Conservation (phyloP, 2,888 invertebrate species). For the Ferdinandea cuprea region DNA sequence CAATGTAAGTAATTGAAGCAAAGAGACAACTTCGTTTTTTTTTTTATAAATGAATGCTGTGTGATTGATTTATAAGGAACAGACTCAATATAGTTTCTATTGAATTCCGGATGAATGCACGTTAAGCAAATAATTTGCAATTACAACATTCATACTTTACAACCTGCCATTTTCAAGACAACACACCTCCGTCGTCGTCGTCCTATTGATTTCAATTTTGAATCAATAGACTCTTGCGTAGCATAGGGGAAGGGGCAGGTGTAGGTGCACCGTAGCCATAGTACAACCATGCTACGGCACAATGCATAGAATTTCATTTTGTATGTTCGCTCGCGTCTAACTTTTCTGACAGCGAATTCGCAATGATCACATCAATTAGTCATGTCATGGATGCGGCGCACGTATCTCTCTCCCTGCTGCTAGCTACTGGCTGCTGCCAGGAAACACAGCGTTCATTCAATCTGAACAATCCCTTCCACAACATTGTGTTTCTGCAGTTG, state of each 20-base stretch:
- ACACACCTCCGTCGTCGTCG: too few relatives aligned
- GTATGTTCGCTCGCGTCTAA: constrained; percentile 20
- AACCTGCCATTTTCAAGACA: not conserved
- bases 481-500: constrained; percentile 35
- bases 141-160: not conserved
- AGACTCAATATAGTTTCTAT: not conserved
- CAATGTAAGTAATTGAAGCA: constrained; percentile 12
- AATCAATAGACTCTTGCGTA: not conserved
- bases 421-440: not conserved
- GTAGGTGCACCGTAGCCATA: too few relatives aligned
- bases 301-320: constrained; percentile 28
- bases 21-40: too few relatives aligned
- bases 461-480: constrained; percentile 60
- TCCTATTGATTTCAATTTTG: constrained; percentile 1
- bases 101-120: not conserved
- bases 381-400: constrained; percentile 53
- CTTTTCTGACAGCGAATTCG: constrained; percentile 25
- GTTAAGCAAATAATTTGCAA: not conserved
- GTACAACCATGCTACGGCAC: too few relatives aligned
- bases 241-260: too few relatives aligned
- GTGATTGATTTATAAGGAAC: not conserved
- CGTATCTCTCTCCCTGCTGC: constrained; percentile 2
- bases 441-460: constrained; percentile 38
- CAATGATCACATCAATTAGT: constrained; percentile 63
- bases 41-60: not conserved